phyloP scores from a whole-genome alignment of 2,888 invertebrate genomes.

The Iselma pallidipennis region DNA sequence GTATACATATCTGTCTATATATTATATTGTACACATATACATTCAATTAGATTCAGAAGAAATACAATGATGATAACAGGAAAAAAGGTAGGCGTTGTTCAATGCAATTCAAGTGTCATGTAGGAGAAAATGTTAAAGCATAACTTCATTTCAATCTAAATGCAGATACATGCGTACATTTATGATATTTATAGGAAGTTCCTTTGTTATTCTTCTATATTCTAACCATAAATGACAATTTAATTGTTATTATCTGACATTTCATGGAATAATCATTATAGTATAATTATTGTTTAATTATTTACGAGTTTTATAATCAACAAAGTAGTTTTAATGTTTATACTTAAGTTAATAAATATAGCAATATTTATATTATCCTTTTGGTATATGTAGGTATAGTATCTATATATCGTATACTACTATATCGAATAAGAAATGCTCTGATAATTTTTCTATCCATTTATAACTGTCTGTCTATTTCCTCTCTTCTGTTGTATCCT shows the following conservation, averaged over 20 bases:
- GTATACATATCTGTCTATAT: background rate
- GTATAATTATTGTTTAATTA: background rate
- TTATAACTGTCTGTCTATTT: slow-evolving; percentile 72
- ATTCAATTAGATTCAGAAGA: slow-evolving; percentile 2
- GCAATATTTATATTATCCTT: slow-evolving; percentile 22
- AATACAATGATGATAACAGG: background rate
- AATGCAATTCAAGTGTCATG: slow-evolving; percentile 18
- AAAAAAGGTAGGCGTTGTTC: slow-evolving; percentile 19
- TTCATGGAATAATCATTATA: background rate
- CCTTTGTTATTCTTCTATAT: background rate
- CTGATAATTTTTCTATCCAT: slow-evolving; percentile 72
- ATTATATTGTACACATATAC: background rate
- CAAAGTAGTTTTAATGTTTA: slow-evolving; percentile 18
- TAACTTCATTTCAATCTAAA: background rate
- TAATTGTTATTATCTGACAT: slow-evolving; percentile 29
- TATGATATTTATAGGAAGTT: background rate
- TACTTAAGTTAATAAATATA: slow-evolving; percentile 18
- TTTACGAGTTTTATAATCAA: background rate
- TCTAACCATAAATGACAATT: slow-evolving; percentile 28
- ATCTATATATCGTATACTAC: slow-evolving; percentile 27
- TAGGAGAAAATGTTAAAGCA: background rate
- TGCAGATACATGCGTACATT: no score
- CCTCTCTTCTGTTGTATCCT: slow-evolving; percentile 59
- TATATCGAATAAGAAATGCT: slow-evolving; percentile 60
- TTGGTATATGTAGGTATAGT: background rate